Base-by-base conservation (phyloP, 2,888 invertebrate species). In the Clistopyga incitator region DNA sequence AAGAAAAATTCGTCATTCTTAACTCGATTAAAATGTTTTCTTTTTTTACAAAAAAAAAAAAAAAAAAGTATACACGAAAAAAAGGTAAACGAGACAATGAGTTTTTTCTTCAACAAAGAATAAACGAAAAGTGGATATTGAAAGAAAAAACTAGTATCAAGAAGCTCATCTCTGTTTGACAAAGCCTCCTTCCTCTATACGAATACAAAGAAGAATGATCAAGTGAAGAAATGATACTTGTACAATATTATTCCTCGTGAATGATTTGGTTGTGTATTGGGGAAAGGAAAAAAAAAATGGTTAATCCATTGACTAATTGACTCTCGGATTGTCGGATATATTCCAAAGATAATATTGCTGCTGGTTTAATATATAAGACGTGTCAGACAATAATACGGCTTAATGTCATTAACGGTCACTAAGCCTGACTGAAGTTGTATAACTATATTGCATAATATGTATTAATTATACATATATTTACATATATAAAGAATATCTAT, bases 361-460 rank as follows among this genome's bases (percentile, higher is more conserved):
- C 52, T 74, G 61, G 74, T 78, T 78, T 78, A 78, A 80, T 75
- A 78, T 84, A 80, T 81, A 84, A 86, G 84, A 86, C 84, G 85
- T 86, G 86, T 86, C 84, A 72, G 86, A 86, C 86, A 86, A 86
- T 86, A 86, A 86, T 84, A 86, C 84, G 86, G 86, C 86, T 86
- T 86, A 85, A 84, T 84, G 83, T 86, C 84, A 84, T 72, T 50
- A 77, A 84, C 78, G 83, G 86, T 86, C 86, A 85, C 85, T 86
- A 84, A 86, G 86, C 86, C 86, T 86, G 86, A 86, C 86, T 86
- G 86, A 86, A 85, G 79, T 84, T 83, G 80, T 82, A 78, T 78
- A 82, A 85, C 78, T 52, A 78, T 75, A 84, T 86, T 80, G 81
- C 79, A 81, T 86, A 75, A 81, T 84, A 80, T 81, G 65, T 85